Base-by-base conservation (phyloP, 2,888 invertebrate genomes). In the Oxystoma pomonae region DNA sequence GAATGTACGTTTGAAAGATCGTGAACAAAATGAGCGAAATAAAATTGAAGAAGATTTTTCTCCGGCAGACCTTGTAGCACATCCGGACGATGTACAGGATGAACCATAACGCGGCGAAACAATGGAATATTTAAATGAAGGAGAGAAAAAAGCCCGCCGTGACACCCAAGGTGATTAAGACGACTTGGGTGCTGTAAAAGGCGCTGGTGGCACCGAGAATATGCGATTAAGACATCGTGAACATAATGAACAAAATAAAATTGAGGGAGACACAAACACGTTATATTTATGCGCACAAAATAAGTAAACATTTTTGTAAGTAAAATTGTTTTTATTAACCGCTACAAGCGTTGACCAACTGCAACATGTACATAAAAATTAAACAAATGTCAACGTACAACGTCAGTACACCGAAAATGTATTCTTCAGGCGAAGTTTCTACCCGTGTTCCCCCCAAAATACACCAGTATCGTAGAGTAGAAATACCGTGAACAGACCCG, bases 391-490 rank as follows among this genome's bases (percentile, higher is more conserved):
- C 89, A 65, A 87, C 78, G 75, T 88, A 89, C 62, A 89, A 80
- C 72, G 83, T 83, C 49, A 87, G 79, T 1, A 87, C 85, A 7
- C 85, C 88, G 66, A 82, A 84, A 69, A 89, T 82, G 70, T 87
- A 84, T 74, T 88, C 89, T 73, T 89, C 86, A 0, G 87, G 85
- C 53, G 82, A 82, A 60, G 89, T 68, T 70, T 86, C 84, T 66
- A 84, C 78, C 70, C 84, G 84, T 67, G 83, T 79, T 16, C 88
- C 88, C 18, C 89, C 88, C 77, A 89, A 82, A 51, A 89, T 81
- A 77, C 84, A 82, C 79, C 89, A 88, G 87, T 84, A 75, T 88
- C 87, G 69, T 83, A 87, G 69, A 87, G 83, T 69, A 89, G 77
- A 74, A 85, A 88, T 78, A 70, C 52, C n/a, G 62, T 63, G 83